A percentile compares a stretch with the other conserved stretches of the same genome.
These are phyloP conservation scores for Mamestra brassicae DNA, from an alignment of 2,888 invertebrate species.

Conservation along the genomic window DNA sequence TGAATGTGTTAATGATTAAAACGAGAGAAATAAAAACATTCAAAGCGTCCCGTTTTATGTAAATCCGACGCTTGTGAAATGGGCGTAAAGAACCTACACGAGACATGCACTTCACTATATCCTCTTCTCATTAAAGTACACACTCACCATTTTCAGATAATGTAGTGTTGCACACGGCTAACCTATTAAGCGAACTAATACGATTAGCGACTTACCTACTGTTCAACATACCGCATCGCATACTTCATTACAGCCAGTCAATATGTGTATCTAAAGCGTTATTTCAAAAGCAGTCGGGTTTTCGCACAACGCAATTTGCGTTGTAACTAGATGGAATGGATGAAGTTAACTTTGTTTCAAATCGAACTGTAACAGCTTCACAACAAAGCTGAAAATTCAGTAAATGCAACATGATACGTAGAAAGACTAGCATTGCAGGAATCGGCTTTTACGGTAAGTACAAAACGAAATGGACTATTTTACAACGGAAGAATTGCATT, in stretches of 20 bases:
- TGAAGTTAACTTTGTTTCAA: constrained; percentile 4
- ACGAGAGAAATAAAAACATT: not conserved
- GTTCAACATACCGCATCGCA: constrained; percentile 24
- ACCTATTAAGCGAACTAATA: constrained; percentile 29
- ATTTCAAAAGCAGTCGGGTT: constrained; percentile 44
- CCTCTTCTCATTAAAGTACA: not conserved
- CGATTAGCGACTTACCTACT: constrained; percentile 48
- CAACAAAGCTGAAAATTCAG: constrained; percentile 37
- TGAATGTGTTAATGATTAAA: not conserved
- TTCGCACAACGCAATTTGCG: constrained; percentile 36
- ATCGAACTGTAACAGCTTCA: constrained; percentile 15
- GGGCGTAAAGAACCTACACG: not conserved
- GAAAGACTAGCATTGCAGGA: constrained; percentile 27
- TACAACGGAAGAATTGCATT: constrained; percentile 29
- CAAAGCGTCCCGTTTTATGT: not conserved
- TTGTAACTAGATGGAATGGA: constrained; percentile 22
- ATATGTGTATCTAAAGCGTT: constrained; percentile 49
- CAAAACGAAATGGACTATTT: constrained; percentile 22
- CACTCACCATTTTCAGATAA: not conserved
- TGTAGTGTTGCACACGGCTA: not conserved
- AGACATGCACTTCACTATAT: not conserved
- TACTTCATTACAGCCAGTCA: constrained; percentile 44
- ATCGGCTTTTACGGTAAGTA: constrained; percentile 43
- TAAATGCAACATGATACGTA: constrained; percentile 39
- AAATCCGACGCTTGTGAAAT: not conserved